These are phyloP conservation scores for Cossypha niveicapilla DNA, from an alignment of 2,797 vertebrate species.

Conservation along the genomic window DNA sequence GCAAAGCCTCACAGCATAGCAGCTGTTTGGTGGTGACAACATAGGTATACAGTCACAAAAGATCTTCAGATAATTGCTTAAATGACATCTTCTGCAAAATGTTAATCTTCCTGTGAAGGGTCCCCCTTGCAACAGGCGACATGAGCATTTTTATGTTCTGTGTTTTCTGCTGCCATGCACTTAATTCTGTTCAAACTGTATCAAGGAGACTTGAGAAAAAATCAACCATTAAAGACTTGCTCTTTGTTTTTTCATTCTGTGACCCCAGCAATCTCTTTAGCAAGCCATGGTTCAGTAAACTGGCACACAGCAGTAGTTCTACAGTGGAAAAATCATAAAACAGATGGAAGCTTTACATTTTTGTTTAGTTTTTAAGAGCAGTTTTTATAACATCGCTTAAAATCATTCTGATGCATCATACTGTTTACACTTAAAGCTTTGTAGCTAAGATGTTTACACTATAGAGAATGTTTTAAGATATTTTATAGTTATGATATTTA, in stretches of 20 bases:
- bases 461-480: constrained; percentile 81
- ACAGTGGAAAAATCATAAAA: constrained; percentile 85
- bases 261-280: constrained; percentile 83
- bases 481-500: constrained; percentile 88
- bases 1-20: constrained; percentile 18
- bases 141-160: background rate
- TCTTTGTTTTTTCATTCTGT: constrained; percentile 76
- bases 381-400: constrained; percentile 83
- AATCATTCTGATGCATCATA: constrained; percentile 79
- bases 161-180: constrained; percentile 16
- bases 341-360: constrained; percentile 84
- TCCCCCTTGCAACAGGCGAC: constrained; percentile 33
- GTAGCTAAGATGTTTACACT: constrained; percentile 84
- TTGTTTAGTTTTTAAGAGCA: constrained; percentile 85
- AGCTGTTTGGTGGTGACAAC: background rate
- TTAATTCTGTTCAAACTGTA: constrained; percentile 51
- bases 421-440: constrained; percentile 83
- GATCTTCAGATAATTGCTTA: constrained; percentile 15
- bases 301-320: constrained; percentile 83
- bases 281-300: constrained; percentile 83
- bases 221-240: constrained; percentile 70
- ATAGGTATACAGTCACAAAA: constrained; percentile 2
- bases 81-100: constrained; percentile 24
- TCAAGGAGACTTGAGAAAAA: constrained; percentile 58
- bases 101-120: background rate